Evolutionary conservation across 2,113 vertebrate genomes (phyloP).

Genomic region (Meleagris gallopavo): DNA sequence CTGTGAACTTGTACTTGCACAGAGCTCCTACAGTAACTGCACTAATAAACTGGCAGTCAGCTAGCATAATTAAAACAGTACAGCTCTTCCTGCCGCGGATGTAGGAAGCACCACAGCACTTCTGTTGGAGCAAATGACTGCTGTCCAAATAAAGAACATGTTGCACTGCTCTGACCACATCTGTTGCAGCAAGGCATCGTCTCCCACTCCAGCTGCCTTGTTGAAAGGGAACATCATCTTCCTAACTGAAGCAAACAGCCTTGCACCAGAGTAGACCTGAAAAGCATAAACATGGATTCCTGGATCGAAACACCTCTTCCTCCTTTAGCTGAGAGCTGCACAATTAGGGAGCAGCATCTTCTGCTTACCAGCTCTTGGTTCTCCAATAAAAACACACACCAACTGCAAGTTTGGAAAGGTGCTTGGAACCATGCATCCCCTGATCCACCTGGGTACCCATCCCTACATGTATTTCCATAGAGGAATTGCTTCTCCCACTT

Average conservation of each 20-base stretch:
- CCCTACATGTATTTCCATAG: fast-evolving
- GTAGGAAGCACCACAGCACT: background rate
- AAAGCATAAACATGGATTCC: background rate
- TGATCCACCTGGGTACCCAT: background rate
- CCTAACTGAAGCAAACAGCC: fast-evolving
- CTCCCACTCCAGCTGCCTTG: background rate
- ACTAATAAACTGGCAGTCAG: background rate
- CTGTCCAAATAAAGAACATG: background rate
- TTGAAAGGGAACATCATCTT: background rate
- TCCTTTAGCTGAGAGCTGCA: background rate
- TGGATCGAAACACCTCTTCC: background rate
- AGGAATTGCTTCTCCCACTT: background rate
- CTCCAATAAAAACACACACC: background rate
- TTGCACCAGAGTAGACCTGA: fast-evolving
- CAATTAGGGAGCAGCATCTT: background rate
- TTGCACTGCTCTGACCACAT: background rate
- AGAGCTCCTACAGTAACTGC: background rate
- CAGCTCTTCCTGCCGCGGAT: background rate
- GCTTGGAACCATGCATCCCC: background rate
- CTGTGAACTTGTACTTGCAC: background rate
- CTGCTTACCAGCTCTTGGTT: background rate
- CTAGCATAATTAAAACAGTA: background rate
- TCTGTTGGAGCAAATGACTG: background rate
- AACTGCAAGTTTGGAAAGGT: background rate
- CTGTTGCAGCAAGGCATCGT: background rate